phyloP scores from a whole-genome alignment of 2,113 vertebrate species.

The Ictalurus furcatus region DNA sequence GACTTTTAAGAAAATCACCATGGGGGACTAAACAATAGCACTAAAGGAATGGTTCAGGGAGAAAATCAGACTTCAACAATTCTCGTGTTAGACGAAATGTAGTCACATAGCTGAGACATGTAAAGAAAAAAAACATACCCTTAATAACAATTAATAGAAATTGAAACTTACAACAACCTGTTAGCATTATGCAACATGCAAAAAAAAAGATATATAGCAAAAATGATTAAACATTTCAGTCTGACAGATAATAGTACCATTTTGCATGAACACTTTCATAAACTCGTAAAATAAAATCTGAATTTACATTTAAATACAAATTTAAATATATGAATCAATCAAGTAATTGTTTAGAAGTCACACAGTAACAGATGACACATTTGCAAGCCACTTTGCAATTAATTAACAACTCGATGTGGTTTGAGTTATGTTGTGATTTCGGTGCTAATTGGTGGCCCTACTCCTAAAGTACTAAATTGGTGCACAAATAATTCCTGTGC shows the following conservation, averaged over 20 bases:
- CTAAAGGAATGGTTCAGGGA: constrained; percentile 8
- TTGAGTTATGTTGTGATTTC: not conserved
- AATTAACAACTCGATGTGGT: not conserved
- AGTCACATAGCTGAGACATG: not conserved
- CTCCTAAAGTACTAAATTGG: not conserved
- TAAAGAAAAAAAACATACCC: not conserved
- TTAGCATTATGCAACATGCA: not conserved
- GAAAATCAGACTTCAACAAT: not conserved
- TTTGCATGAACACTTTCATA: not conserved
- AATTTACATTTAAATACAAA: not conserved
- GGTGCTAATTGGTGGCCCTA: not conserved
- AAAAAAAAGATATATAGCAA: not conserved
- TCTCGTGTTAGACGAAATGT: not conserved
- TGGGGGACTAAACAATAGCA: constrained; percentile 34
- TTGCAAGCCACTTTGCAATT: not conserved
- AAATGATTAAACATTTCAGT: no score
- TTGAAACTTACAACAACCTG: not conserved
- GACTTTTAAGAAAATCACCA: constrained; percentile 35
- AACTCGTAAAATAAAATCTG: not conserved
- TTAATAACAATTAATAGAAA: not conserved
- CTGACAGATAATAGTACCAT: not conserved
- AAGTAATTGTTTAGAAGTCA: not conserved
- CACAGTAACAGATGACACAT: not conserved
- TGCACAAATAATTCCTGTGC: not conserved
- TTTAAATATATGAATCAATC: not conserved